A percentile compares a stretch with the other conserved stretches of the same genome.
Evolutionary conservation across 2,797 vertebrate genomes (phyloP).

Genomic region (Xiphorhynchus erythropygius): DNA sequence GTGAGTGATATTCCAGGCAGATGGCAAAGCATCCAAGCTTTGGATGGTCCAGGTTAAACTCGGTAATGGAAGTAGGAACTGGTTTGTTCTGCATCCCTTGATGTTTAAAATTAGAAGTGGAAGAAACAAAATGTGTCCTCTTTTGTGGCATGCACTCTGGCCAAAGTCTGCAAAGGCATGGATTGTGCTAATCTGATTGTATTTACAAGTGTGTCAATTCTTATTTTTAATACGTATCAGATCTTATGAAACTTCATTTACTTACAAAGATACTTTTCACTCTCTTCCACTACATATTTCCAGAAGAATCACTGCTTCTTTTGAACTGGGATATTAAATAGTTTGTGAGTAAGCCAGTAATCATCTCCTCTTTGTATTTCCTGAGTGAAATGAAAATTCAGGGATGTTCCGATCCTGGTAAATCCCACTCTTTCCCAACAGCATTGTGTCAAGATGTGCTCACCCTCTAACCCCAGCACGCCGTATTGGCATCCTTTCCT

Average conservation of each 20-base stretch:
- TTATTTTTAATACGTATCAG: background rate
- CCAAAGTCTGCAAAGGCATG: background rate
- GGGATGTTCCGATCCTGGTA: background rate
- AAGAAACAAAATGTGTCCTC: background rate
- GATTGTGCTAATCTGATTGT: background rate
- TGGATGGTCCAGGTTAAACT: background rate
- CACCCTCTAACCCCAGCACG: background rate
- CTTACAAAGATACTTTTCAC: background rate
- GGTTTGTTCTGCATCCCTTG: background rate
- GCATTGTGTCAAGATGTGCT: background rate
- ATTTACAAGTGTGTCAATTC: background rate
- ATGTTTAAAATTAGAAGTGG: background rate
- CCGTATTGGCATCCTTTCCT: background rate
- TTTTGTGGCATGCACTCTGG: background rate
- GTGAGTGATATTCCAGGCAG: background rate
- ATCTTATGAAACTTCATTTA: background rate
- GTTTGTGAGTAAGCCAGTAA: background rate
- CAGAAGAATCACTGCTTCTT: background rate
- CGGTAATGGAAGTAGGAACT: background rate
- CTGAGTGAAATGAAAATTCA: background rate
- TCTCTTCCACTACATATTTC: background rate
- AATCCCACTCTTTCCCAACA: background rate
- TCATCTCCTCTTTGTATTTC: background rate
- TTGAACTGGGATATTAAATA: background rate
- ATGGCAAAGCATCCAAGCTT: background rate